Conservation (phyloP, 1,140 invertebrate genomes). For the Pentalonia nigronervosa region DNA sequence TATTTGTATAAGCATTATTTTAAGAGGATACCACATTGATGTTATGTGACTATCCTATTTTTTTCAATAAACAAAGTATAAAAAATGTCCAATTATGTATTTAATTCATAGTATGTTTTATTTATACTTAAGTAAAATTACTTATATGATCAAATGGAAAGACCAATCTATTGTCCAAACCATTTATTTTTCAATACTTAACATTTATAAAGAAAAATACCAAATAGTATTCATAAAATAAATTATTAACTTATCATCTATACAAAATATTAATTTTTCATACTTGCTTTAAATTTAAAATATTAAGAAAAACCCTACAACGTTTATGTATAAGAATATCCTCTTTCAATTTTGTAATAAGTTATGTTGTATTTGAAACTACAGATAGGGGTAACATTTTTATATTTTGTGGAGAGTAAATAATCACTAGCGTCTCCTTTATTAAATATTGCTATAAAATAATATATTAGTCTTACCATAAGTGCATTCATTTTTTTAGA, state of each 20-base stretch:
- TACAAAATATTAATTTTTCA: neutral
- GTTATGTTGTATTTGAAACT: neutral
- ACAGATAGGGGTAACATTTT: neutral
- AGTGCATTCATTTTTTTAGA: slow-evolving; percentile 60
- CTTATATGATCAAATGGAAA: neutral
- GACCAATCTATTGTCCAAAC: neutral
- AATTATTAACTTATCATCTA: neutral
- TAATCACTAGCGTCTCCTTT: neutral
- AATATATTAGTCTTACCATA: neutral
- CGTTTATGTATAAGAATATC: neutral
- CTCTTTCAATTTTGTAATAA: neutral
- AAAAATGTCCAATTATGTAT: neutral
- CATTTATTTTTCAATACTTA: neutral
- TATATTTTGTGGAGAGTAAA: neutral
- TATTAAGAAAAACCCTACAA: neutral
- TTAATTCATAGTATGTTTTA: neutral
- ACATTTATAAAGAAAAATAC: neutral
- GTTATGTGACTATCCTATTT: neutral
- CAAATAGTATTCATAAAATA: too few species aligned
- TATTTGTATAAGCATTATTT: neutral
- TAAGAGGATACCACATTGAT: neutral
- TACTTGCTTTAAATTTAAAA: neutral
- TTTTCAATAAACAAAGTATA: neutral
- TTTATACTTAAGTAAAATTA: neutral
- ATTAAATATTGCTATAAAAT: neutral